phyloP scores from a whole-genome alignment of 1,140 invertebrate species.

The Cotesia typhae region DNA sequence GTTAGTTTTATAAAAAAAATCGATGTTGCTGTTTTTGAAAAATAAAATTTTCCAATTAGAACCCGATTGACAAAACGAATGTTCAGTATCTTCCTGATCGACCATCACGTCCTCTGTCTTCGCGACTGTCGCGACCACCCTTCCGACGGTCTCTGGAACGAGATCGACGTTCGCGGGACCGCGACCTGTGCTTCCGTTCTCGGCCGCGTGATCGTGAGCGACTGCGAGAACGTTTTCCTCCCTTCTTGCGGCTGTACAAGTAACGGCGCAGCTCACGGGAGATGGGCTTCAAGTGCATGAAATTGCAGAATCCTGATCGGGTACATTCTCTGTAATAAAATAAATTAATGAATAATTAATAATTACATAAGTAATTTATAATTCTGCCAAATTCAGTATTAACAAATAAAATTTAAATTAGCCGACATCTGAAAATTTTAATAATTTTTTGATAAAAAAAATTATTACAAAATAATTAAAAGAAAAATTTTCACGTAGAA shows the following conservation, averaged over 20 bases:
- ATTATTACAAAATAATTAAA: no score
- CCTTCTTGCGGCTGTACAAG: constrained; percentile 56
- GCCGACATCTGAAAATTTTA: no score
- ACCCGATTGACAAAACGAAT: not conserved
- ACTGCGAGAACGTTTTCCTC: constrained; percentile 64
- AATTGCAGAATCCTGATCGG: constrained; percentile 98
- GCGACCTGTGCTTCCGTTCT: constrained; percentile 60
- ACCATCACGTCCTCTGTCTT: constrained; percentile 62
- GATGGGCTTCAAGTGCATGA: constrained; percentile 99
- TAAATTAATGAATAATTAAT: not conserved
- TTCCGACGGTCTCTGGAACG: constrained; percentile 57
- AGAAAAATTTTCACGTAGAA: no score
- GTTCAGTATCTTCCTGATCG: constrained; percentile 63
- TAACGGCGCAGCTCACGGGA: constrained; percentile 90
- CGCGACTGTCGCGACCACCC: constrained; percentile 39
- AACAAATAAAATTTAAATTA: no score
- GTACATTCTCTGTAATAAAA: constrained; percentile 84
- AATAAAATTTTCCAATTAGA: not conserved
- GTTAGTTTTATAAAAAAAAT: no score
- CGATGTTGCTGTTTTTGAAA: no score
- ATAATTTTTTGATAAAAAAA: no score
- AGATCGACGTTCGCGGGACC: constrained; percentile 62
- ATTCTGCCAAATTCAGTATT: no score
- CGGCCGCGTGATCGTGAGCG: constrained; percentile 53
- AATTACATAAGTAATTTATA: not conserved